Evolutionary conservation across 2,888 invertebrate species (phyloP).

Genomic region (Miltochrista miniata): DNA sequence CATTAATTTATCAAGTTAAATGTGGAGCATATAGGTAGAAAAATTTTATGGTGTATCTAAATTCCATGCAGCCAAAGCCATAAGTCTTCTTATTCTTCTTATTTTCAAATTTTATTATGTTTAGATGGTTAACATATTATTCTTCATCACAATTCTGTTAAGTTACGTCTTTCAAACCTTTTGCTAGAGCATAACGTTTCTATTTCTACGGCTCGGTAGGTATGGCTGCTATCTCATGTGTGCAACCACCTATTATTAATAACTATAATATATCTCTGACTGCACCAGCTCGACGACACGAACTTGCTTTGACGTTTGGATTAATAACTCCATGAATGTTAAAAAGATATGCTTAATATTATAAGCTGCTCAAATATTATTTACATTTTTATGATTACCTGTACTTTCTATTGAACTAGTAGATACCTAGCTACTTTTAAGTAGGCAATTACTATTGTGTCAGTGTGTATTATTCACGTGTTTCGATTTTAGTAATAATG

Average conservation of each 20-base stretch:
- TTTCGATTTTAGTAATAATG: no score
- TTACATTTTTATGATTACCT: no score
- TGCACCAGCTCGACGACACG: slow-evolving; percentile 64
- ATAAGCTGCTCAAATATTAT: no score
- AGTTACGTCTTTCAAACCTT: slow-evolving; percentile 26
- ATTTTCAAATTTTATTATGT: slow-evolving; percentile 11
- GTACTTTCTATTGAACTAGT: no score
- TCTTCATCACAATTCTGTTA: background rate
- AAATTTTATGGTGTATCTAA: no score
- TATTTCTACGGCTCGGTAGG: slow-evolving; percentile 45
- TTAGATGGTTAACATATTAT: background rate
- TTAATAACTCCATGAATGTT: slow-evolving; percentile 58
- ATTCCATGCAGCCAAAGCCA: no score
- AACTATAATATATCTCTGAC: slow-evolving; percentile 70
- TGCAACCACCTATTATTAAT: slow-evolving; percentile 76
- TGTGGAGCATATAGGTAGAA: no score
- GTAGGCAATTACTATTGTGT: no score
- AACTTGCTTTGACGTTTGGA: slow-evolving; percentile 63
- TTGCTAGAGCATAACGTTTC: slow-evolving; percentile 34
- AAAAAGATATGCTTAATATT: slow-evolving; percentile 34
- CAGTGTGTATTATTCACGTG: no score
- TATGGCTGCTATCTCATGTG: slow-evolving; percentile 62
- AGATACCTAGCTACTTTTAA: no score
- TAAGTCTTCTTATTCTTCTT: background rate
- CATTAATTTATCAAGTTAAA: no score